These are phyloP conservation scores for Aegypius monachus DNA, from an alignment of 2,113 vertebrate genomes.

Conservation along the genomic window DNA sequence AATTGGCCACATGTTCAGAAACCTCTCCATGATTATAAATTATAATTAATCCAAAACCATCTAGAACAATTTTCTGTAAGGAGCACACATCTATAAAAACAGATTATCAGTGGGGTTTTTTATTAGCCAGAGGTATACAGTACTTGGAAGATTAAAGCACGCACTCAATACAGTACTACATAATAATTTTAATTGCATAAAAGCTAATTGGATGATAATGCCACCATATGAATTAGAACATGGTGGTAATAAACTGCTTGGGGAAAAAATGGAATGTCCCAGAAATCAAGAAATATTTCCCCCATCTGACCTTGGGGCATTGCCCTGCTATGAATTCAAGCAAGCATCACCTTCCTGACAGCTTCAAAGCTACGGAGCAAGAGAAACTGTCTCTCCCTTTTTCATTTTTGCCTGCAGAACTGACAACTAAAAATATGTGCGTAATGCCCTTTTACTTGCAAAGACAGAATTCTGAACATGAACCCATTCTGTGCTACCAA, in stretches of 20 bases:
- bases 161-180: not conserved
- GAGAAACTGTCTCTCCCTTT: not conserved
- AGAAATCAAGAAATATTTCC: not conserved
- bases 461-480: not conserved
- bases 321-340: not conserved
- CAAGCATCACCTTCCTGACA: not conserved
- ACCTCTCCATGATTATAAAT: not conserved
- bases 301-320: not conserved
- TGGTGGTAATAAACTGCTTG: not conserved
- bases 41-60: not conserved
- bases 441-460: not conserved
- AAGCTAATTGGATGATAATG: not conserved
- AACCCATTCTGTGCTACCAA: not conserved
- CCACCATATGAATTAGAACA: not conserved
- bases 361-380: not conserved
- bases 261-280: not conserved
- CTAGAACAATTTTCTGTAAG: not conserved
- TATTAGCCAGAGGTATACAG: not conserved
- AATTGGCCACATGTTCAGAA: not conserved
- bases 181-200: not conserved
- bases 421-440: not conserved
- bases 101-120: not conserved
- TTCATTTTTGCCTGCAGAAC: not conserved
- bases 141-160: not conserved
- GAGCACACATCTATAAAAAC: not conserved